Evolutionary conservation across 2,797 vertebrate species (phyloP).

Genomic region (Sciurus carolinensis): DNA sequence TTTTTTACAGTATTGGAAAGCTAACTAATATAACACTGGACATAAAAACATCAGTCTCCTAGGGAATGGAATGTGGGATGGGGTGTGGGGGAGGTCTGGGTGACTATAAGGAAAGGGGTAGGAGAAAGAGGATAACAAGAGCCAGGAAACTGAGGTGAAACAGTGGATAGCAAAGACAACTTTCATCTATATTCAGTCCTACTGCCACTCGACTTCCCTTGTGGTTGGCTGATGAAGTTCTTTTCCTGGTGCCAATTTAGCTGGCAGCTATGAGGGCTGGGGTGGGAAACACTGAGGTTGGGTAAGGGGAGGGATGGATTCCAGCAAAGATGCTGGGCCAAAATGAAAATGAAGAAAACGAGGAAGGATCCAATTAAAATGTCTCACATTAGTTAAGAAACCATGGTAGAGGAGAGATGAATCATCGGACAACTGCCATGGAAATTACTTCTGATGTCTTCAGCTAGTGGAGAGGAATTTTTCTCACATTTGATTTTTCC

Average conservation of each 20-base stretch:
- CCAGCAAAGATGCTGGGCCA: not conserved
- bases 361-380: slow-evolving; percentile 51
- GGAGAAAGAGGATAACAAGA: not conserved
- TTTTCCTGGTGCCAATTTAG: not conserved
- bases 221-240: not conserved
- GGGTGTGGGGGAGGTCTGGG: not conserved
- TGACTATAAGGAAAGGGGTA: not conserved
- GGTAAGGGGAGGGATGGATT: not conserved
- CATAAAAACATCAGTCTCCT: not conserved
- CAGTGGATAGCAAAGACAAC: not conserved
- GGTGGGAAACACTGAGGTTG: not conserved
- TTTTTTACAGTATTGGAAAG: not conserved
- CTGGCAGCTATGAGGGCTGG: not conserved
- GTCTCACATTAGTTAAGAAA: slow-evolving; percentile 49
- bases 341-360: not conserved
- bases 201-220: not conserved
- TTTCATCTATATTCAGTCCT: not conserved
- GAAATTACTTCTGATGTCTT: slow-evolving; percentile 46
- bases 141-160: not conserved
- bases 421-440: not conserved
- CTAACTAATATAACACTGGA: no score
- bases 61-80: no score
- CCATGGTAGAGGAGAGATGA: not conserved
- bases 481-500: slow-evolving; percentile 32
- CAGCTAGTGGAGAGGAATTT: not conserved